Conservation (phyloP, 2,888 invertebrate species). For the Drosophila picticornis region DNA sequence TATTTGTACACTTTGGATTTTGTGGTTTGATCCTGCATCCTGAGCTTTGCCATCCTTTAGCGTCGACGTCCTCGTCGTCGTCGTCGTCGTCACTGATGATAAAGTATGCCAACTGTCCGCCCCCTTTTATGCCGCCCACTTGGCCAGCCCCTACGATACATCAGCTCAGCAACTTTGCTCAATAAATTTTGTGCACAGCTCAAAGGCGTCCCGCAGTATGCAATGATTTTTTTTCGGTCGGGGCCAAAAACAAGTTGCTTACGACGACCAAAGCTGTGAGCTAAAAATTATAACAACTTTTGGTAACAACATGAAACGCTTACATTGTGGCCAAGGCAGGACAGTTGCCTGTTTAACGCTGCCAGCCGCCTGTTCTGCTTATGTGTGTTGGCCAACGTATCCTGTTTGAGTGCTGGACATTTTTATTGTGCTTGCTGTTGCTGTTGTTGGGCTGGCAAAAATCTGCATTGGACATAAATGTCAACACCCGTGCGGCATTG, state of each 20-base stretch:
- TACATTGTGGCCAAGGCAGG: conserved; percentile 63
- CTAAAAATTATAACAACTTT: conserved; percentile 80
- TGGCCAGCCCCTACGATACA: conserved; percentile 60
- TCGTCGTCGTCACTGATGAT: conserved; percentile 71
- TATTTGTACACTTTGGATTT: conserved; percentile 81
- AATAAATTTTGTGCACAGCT: conserved; percentile 75
- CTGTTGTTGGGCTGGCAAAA: conserved; percentile 63
- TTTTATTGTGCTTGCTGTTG: conserved; percentile 63
- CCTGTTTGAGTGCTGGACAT: conserved; percentile 49
- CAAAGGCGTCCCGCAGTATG: conserved; percentile 75
- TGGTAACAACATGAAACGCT: conserved; percentile 79
- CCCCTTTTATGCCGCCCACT: conserved; percentile 18
- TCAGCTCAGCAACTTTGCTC: conserved; percentile 81
- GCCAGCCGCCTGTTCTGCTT: conserved; percentile 6
- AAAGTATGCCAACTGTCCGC: conserved; percentile 82
- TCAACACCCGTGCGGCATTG: conserved; percentile 73
- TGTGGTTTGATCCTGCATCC: conserved; percentile 83
- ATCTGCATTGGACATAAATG: conserved; percentile 81
- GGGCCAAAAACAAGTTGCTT: conserved; percentile 69
- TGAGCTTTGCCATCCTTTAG: conserved; percentile 66
- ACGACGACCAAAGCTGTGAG: conserved; percentile 53
- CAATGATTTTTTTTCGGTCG: conserved; percentile 60
- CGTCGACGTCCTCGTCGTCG: conserved; percentile 52
- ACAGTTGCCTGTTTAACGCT: conserved; percentile 67
- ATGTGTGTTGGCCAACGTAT: conserved; percentile 21